These are phyloP conservation scores for Stegodyphus mimosarum DNA, from an alignment of 1,140 invertebrate species.

Conservation along the genomic window DNA sequence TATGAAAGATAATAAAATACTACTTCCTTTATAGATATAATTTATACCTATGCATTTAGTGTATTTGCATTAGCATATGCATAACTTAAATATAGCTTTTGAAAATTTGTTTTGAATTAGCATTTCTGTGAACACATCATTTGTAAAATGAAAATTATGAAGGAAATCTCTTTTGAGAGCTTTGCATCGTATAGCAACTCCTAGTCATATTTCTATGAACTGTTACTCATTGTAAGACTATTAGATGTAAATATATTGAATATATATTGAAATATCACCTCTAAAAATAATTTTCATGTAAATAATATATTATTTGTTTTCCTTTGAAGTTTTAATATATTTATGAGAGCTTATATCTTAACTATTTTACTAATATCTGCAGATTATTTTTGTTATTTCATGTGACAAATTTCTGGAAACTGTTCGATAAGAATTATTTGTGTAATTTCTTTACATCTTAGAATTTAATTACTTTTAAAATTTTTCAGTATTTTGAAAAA, in stretches of 20 bases:
- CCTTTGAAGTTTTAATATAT: conserved; percentile 26
- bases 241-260: conserved; percentile 1
- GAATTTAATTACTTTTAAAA: not conserved
- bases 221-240: not conserved
- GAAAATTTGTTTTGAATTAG: too few relatives aligned
- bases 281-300: not conserved
- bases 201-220: too few relatives aligned
- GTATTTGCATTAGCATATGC: too few relatives aligned
- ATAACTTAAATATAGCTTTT: too few relatives aligned
- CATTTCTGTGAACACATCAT: too few relatives aligned
- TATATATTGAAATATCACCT: not conserved
- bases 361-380: conserved; percentile 9
- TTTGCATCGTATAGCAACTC: too few relatives aligned
- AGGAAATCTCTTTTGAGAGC: too few relatives aligned
- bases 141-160: too few relatives aligned
- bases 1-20: too few relatives aligned
- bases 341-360: conserved; percentile 47
- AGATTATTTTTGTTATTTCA: conserved; percentile 43
- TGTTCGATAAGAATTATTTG: conserved; percentile 20
- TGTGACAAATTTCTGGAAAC: conserved; percentile 33
- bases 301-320: conserved; percentile 2
- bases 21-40: too few relatives aligned
- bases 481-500: too few relatives aligned
- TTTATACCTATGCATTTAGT: too few relatives aligned
- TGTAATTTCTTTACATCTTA: conserved; percentile 29